phyloP scores from a whole-genome alignment of 2,888 invertebrate species.

The Lathronympha strigana region DNA sequence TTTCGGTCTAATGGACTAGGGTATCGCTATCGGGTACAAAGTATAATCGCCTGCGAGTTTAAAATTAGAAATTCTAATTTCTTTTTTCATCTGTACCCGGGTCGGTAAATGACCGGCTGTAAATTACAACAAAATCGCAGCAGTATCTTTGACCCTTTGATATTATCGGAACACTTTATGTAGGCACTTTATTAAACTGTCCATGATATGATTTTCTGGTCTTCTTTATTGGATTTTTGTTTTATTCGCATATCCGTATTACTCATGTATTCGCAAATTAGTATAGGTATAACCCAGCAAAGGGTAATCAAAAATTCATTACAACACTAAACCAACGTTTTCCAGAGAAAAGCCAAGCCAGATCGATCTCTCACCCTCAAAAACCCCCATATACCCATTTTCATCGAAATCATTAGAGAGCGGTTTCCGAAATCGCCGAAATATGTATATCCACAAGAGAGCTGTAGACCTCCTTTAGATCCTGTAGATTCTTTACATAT shows the following conservation, averaged over 20 bases:
- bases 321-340: too few species aligned
- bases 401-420: too few species aligned
- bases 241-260: neutral
- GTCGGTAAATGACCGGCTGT: slow-evolving; percentile 2
- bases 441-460: too few species aligned
- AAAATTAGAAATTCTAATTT: slow-evolving; percentile 31
- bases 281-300: too few species aligned
- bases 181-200: neutral
- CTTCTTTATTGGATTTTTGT: neutral
- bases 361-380: too few species aligned
- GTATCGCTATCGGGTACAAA: slow-evolving; percentile 10
- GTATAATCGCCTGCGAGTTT: slow-evolving; percentile 3
- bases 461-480: too few species aligned
- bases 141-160: neutral
- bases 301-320: too few species aligned
- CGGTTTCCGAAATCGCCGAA: too few species aligned
- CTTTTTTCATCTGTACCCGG: slow-evolving; percentile 5
- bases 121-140: slow-evolving; percentile 3
- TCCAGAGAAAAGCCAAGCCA: too few species aligned
- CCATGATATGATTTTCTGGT: neutral
- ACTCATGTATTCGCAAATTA: too few species aligned
- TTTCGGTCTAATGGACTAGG: neutral
- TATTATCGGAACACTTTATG: neutral
- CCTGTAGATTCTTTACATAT: too few species aligned
- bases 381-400: too few species aligned